Base-by-base conservation (phyloP, 2,888 invertebrate species). In the Anthophora plumipes region DNA sequence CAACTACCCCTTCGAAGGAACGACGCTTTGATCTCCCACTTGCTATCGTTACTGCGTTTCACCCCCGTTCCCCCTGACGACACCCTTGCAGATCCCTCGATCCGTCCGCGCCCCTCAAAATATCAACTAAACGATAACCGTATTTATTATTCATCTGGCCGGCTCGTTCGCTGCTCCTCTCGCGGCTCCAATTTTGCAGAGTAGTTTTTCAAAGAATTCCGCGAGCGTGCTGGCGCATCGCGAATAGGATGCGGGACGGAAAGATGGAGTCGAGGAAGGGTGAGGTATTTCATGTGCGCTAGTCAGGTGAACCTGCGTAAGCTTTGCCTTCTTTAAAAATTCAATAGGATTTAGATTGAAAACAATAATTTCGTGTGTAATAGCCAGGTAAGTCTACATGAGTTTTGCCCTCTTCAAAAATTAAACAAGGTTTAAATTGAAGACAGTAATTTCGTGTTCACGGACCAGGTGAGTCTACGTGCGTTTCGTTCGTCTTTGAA, bases 101-200 rank as follows among this genome's bases (percentile, higher is more conserved):
- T 70, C 93, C 93, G 93, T 94, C 94, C 94, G 79, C 82, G 78
- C 83, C 81, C 86, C 86, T 84, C 94, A 94, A 94, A 95, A 95
- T 95, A 95, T 95, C 94, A 95, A 94, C 95, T 94, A 95, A 95
- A 95, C 94, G 94, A 95, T 95, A 95, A 95, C 94, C 94, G 92
- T 94, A 94, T 95, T 95, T 94, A 95, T 95, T 95, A 95, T 95
- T 95, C 94, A 95, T 95, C 94, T 94, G 94, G 93, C 93, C 89
- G 89, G 89, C 90, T 86, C 91, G 86, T 83, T 86, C 79, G 69
- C 70, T 83, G 85, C 80, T 74, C 72, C 73, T 60, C 52, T 71
- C 88, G 82, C 73, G 80, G 84, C 89, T 89, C 88, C 91, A 91
- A 91, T 92, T 92, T 85, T 90, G 82, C 88, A 88, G 91, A 91